Evolutionary conservation across 2,797 vertebrate genomes (phyloP).

Genomic region (Leucoraja ocellata): DNA sequence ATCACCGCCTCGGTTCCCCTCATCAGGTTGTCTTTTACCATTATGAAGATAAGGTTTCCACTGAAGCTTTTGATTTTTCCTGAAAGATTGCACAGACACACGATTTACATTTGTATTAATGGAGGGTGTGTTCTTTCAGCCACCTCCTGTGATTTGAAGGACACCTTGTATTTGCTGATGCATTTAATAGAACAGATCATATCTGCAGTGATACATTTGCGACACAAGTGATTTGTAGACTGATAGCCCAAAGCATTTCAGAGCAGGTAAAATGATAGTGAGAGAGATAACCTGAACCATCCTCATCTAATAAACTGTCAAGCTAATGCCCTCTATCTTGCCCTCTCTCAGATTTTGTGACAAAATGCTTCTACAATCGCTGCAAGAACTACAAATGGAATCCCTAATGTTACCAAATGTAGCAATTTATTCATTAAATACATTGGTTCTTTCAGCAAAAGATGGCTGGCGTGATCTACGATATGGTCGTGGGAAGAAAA

Average conservation of each 20-base stretch:
- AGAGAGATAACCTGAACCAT: conserved; percentile 18
- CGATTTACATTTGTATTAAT: conserved; percentile 5
- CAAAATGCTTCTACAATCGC: conserved; percentile 27
- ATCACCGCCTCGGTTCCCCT: neutral
- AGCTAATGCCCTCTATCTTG: conserved; percentile 19
- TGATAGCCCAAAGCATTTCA: conserved; percentile 25
- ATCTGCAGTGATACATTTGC: conserved; percentile 20
- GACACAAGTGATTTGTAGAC: conserved; percentile 31
- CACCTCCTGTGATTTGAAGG: conserved; percentile 30
- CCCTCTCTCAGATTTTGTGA: conserved; percentile 19
- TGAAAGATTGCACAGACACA: conserved; percentile 3
- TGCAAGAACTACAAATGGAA: neutral
- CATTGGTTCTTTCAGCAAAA: neutral
- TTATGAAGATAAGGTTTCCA: conserved; percentile 21
- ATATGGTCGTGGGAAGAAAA: neutral
- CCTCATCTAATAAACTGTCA: conserved; percentile 34
- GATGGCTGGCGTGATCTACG: neutral
- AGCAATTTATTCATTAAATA: conserved; percentile 35
- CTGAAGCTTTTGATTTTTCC: neutral
- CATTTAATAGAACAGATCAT: conserved; percentile 28
- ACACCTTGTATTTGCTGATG: conserved; percentile 15
- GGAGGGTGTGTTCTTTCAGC: neutral
- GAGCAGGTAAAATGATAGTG: conserved; percentile 1
- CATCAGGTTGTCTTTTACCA: neutral
- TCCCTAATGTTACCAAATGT: neutral